phyloP scores from a whole-genome alignment of 2,888 invertebrate genomes.

The Thyatira batis region DNA sequence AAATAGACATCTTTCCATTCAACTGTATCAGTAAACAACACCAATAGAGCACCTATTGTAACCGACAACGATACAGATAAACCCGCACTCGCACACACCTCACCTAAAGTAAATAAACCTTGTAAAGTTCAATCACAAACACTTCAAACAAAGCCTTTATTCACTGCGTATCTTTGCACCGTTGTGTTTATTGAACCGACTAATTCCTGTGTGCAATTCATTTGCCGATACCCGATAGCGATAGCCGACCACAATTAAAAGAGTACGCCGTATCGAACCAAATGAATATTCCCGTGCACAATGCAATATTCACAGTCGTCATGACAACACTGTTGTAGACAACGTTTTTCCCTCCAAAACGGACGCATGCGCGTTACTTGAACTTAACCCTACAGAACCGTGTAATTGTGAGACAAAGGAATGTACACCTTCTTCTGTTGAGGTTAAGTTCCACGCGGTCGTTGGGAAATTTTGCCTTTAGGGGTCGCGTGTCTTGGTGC shows the following conservation, averaged over 20 bases:
- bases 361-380: constrained; percentile 65
- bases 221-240: constrained; percentile 42
- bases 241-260: constrained; percentile 19
- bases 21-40: constrained; percentile 15
- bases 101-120: constrained; percentile 43
- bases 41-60: constrained; percentile 12
- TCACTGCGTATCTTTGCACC: constrained; percentile 21
- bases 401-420: constrained; percentile 17
- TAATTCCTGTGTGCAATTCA: constrained; percentile 33
- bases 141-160: constrained; percentile 51
- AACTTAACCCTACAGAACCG: constrained; percentile 19
- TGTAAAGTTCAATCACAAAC: constrained; percentile 47
- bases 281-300: constrained; percentile 30
- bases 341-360: constrained; percentile 75
- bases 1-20: neutral
- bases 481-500: constrained; percentile 56
- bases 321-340: constrained; percentile 67
- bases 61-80: constrained; percentile 19
- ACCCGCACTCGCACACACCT: constrained; percentile 15
- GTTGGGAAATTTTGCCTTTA: constrained; percentile 12
- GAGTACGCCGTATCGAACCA: constrained; percentile 17
- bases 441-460: constrained; percentile 16
- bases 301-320: constrained; percentile 60
- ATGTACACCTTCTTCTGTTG: constrained; percentile 31
- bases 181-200: constrained; percentile 30